Conservation (phyloP, 1,140 invertebrate species). For the Orchesella cincta region DNA sequence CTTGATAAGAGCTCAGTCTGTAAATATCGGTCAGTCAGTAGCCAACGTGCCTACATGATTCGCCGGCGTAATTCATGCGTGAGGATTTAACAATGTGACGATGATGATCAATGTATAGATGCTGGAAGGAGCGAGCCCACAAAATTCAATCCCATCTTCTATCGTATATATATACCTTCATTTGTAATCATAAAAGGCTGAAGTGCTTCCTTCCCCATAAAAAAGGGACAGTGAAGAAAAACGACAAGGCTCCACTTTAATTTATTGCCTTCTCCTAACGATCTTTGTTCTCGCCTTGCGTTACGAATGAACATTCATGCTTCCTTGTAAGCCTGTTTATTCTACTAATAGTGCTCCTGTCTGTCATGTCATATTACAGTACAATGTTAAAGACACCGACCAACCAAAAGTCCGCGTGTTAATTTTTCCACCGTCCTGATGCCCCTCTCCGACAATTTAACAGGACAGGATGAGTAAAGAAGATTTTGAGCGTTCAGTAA, state of each 20-base stretch:
- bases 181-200: background rate
- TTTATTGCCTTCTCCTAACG: constrained; percentile 2
- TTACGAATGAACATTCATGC: background rate
- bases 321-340: constrained; percentile 15
- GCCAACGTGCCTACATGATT: background rate
- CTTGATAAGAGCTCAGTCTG: background rate
- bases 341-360: constrained; percentile 22
- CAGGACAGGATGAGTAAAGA: background rate
- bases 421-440: background rate
- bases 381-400: constrained; percentile 5
- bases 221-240: background rate
- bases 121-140: no score
- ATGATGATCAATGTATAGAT: no score
- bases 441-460: background rate
- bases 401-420: background rate
- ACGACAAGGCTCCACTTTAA: background rate
- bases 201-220: background rate
- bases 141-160: background rate
- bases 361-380: constrained; percentile 9
- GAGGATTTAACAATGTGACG: constrained; percentile 15
- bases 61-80: background rate
- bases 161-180: background rate
- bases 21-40: background rate
- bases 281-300: background rate
- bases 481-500: background rate